Conservation (phyloP, 1,140 invertebrate genomes). For the Zaprionus nigranus region DNA sequence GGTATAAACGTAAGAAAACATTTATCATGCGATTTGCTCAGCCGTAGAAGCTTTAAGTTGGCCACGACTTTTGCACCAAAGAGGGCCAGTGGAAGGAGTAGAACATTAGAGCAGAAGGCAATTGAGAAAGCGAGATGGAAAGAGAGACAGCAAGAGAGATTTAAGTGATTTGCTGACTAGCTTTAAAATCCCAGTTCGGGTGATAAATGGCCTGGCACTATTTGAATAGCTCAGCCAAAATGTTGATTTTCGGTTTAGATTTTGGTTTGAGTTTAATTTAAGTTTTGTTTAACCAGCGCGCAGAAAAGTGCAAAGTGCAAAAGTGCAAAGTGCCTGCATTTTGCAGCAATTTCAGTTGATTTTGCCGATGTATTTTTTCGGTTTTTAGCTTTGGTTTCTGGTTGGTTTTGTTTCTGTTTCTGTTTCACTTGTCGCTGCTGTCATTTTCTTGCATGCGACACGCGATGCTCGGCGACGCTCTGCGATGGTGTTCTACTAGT, state of each 20-base stretch:
- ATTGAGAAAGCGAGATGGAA: not conserved
- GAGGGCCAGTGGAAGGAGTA: not conserved
- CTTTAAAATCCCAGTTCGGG: slow-evolving; percentile 72
- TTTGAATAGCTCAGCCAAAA: slow-evolving; percentile 63
- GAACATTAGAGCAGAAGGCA: not conserved
- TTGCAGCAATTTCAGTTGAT: slow-evolving; percentile 62
- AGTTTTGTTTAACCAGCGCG: slow-evolving; percentile 64
- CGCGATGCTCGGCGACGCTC: slow-evolving; percentile 48
- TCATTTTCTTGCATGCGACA: slow-evolving; percentile 76
- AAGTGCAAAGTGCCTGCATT: slow-evolving; percentile 73
- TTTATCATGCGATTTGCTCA: slow-evolving; percentile 77
- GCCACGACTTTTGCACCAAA: slow-evolving; percentile 74
- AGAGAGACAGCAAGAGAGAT: slow-evolving; percentile 46
- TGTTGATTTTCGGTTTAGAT: slow-evolving; percentile 53
- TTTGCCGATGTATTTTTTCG: not conserved
- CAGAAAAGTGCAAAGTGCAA: slow-evolving; percentile 58
- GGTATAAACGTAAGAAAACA: slow-evolving; percentile 59
- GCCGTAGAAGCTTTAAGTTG: slow-evolving; percentile 60
- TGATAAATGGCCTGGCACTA: slow-evolving; percentile 73
- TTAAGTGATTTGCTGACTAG: slow-evolving; percentile 80
- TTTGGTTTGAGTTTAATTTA: slow-evolving; percentile 69
- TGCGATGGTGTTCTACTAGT: slow-evolving; percentile 15
- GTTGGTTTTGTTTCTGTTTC: slow-evolving; percentile 10
- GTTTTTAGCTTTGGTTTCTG: slow-evolving; percentile 3
- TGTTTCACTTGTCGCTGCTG: slow-evolving; percentile 51